Evolutionary conservation across 2,797 vertebrate species (phyloP), one percentile per base, ranked within the genome.

Genomic region (Phrynocephalus guinanensis): DNA sequence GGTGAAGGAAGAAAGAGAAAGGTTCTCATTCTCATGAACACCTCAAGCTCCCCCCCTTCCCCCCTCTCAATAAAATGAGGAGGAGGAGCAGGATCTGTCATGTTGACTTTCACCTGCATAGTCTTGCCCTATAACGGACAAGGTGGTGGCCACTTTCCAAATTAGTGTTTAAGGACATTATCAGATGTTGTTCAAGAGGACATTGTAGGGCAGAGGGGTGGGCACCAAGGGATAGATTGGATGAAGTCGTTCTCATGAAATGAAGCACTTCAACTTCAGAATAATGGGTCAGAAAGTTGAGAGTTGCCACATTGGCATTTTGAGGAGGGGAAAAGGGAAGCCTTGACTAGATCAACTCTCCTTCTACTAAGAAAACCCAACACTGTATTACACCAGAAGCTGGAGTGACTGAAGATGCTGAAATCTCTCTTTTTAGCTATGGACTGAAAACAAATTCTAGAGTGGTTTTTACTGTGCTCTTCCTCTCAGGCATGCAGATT

Each of bases 111-210:
- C 95, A 96, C 96, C 96, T 97, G 94, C 92, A 90, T 2, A 87
- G 95, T 96, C 93, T 97, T 95, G 92, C 94, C 96, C 95, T 93
- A 95, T 94, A 92, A 85, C 83, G 89, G 86, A 97, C 95, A 97
- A 97, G 97, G 94, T 96, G 95, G 95, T 81, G 52, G 63, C 50
- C 28, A 84, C 52, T 63, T 79, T 44, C 87, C 30, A 71, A 89
- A 86, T 0, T 0, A 92, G 72, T 0, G 3, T 87, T 94, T 91
- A 92, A 91, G 91, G 88, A 90, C 92, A 84, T 88, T 56, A 79
- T 83, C 85, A 68, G 26, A 0, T 88, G 85, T 93, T 72, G 82
- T 94, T 81, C 78, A 82, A 88, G 84, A 94, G 89, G 83, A 85
- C 28, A 71, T 26, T 38, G n/a, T n/a, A 30, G 63, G 76, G 44